Percentiles rank a stretch among this genome's conserved stretches.
phyloP scores from a whole-genome alignment of 2,113 vertebrate species.

The Plotosus lineatus region DNA sequence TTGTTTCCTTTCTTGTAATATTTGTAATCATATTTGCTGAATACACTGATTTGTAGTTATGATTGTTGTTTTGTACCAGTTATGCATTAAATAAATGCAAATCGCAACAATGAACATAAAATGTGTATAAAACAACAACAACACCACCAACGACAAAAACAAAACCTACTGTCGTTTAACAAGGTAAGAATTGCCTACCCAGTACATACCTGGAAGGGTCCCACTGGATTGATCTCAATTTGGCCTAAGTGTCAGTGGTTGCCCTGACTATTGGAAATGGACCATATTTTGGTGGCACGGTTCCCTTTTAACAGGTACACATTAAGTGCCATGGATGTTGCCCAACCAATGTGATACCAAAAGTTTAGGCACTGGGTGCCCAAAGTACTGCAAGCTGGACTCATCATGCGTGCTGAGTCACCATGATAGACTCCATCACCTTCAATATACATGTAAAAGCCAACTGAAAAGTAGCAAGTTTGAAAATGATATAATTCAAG shows the following conservation, averaged over 20 bases:
- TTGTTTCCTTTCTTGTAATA: not conserved
- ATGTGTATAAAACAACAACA: too few relatives aligned
- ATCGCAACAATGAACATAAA: not conserved
- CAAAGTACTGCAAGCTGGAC: constrained; percentile 60
- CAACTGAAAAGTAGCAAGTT: constrained; percentile 61
- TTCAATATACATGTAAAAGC: constrained; percentile 79
- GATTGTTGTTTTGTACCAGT: not conserved
- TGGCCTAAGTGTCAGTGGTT: constrained; percentile 63
- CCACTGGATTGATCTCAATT: constrained; percentile 56
- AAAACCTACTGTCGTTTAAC: too few relatives aligned
- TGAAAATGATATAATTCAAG: not conserved
- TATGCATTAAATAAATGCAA: not conserved
- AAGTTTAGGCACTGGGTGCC: constrained; percentile 76
- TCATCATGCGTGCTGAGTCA: constrained; percentile 70
- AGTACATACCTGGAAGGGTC: constrained; percentile 67
- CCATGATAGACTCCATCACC: constrained; percentile 56
- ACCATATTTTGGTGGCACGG: constrained; percentile 56
- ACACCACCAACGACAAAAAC: too few relatives aligned
- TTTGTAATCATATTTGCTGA: not conserved
- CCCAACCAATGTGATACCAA: constrained; percentile 81
- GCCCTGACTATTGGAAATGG: constrained; percentile 65
- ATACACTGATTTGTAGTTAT: too few relatives aligned
- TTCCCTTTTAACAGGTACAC: constrained; percentile 64
- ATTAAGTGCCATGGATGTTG: constrained; percentile 66
- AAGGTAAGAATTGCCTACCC: not conserved